Evolutionary conservation across 2,797 vertebrate species (phyloP).

Genomic region (Chelonia mydas): DNA sequence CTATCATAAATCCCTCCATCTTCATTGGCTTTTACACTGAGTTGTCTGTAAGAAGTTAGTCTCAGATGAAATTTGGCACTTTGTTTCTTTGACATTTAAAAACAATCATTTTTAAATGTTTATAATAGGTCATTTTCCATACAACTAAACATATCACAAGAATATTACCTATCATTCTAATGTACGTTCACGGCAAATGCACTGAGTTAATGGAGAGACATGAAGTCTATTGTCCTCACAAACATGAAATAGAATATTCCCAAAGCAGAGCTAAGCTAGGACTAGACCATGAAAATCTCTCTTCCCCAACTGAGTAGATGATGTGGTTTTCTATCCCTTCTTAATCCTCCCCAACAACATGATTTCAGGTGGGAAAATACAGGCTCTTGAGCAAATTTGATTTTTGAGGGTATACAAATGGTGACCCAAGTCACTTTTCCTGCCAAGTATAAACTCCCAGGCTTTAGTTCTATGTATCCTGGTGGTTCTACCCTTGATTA

Average conservation of each 20-base stretch:
- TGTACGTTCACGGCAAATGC: not conserved
- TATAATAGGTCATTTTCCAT: not conserved
- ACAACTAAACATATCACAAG: fast-evolving
- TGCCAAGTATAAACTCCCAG: not conserved
- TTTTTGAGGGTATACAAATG: not conserved
- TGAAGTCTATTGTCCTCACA: not conserved
- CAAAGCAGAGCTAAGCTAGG: not conserved
- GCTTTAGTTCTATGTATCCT: not conserved
- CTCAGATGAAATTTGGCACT: not conserved
- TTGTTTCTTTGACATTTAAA: not conserved
- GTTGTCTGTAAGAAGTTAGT: not conserved
- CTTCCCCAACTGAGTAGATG: not conserved
- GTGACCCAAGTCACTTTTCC: not conserved
- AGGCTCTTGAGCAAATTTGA: not conserved
- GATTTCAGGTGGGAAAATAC: not conserved
- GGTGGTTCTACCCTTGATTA: not conserved
- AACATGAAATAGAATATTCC: not conserved
- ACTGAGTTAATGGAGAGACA: not conserved
- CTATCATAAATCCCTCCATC: not conserved
- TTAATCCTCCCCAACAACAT: not conserved
- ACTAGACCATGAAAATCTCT: not conserved
- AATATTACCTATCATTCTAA: not conserved
- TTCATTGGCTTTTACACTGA: not conserved
- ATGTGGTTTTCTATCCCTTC: not conserved
- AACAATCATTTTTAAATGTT: not conserved